Evolutionary conservation across 92 coral and sea anemone genomes (phyloP), one percentile per base, ranked within the genome.

Genomic region (Isaurus tuberculatus): DNA sequence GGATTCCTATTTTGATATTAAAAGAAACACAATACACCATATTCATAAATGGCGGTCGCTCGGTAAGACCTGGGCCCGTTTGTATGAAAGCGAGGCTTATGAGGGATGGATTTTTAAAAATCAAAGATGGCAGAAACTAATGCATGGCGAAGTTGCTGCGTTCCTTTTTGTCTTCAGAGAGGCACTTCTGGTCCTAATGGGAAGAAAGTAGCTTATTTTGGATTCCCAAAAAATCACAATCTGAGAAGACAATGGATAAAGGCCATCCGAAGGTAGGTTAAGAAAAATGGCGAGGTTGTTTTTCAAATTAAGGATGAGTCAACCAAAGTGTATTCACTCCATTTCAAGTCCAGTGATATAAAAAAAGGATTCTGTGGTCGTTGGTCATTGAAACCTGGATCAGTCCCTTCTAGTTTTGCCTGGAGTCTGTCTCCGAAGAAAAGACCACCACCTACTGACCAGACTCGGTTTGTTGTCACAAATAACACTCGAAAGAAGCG

Each of bases 311-410:
- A 40, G 46, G 33, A 33, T 25, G 83, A 69, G 78, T 32, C 69
- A 40, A 81, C 90, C 2, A 81, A 72, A 55, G 90, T 91, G 55
- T 89, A 92, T 84, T 91, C 89, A 10, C 72, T 83, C 19, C 92
- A 89, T 66, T 91, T 91, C 44, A 88, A 83, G 72, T n/a, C 42
- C 20, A 43, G 37, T 19, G 88, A 84, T 78, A 23, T 83, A 4
- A 44, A 57, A 23, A 88, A 79, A 79, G 79, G 79, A 51, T 71
- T 84, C 40, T 69, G 72, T n/a, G 88, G 88, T 61, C 78, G 75
- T 2, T 26, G 42, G 57, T 57, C 61, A 46, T 36, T 84, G 5
- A 75, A 53, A 36, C n/a, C 60, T 22, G 55, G 88, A 86, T 4
- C 84, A 90, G 44, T 90, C 33, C 75, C 67, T 87, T 6, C 4